These are phyloP conservation scores for Drosophila helvetica DNA, from an alignment of 2,888 invertebrate species.

Conservation along the genomic window DNA sequence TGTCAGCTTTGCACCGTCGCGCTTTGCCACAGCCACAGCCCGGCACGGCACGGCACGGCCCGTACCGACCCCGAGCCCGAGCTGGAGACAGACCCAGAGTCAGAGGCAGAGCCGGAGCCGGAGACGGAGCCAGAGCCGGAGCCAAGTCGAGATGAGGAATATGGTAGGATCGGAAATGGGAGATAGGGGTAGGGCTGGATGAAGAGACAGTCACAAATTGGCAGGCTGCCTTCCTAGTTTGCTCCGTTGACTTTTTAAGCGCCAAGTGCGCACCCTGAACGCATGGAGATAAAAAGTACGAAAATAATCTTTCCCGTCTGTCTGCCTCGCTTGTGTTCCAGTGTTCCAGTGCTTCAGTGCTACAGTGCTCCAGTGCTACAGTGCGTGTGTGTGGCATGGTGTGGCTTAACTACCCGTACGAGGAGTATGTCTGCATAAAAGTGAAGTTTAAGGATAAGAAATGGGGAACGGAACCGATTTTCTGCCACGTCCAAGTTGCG, in stretches of 20 bases:
- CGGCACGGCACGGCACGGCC: neutral
- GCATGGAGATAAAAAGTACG: constrained; percentile 47
- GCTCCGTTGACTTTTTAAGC: constrained; percentile 52
- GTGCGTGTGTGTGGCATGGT: constrained; percentile 5
- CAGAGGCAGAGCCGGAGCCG: neutral
- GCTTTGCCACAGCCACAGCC: constrained; percentile 40
- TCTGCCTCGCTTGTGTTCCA: neutral
- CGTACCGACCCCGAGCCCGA: neutral
- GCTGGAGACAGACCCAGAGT: neutral
- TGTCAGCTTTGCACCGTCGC: constrained; percentile 59
- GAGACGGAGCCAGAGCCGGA: neutral
- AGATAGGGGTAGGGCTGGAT: constrained; percentile 30
- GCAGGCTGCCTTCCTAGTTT: constrained; percentile 53
- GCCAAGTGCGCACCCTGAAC: constrained; percentile 48
- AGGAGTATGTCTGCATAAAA: constrained; percentile 41
- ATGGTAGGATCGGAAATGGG: constrained; percentile 13
- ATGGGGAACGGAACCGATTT: constrained; percentile 11
- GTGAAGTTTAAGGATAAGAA: constrained; percentile 40
- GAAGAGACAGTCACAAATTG: constrained; percentile 55
- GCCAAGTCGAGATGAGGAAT: constrained; percentile 28
- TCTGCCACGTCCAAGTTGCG: constrained; percentile 38
- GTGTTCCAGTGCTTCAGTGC: neutral
- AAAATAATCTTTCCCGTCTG: constrained; percentile 45
- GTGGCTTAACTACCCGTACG: constrained; percentile 40
- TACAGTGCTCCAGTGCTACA: too few relatives aligned